A percentile compares a stretch with the other conserved stretches of the same genome.
Conservation (phyloP, 1,140 invertebrate species). For the Papilio xuthus region DNA sequence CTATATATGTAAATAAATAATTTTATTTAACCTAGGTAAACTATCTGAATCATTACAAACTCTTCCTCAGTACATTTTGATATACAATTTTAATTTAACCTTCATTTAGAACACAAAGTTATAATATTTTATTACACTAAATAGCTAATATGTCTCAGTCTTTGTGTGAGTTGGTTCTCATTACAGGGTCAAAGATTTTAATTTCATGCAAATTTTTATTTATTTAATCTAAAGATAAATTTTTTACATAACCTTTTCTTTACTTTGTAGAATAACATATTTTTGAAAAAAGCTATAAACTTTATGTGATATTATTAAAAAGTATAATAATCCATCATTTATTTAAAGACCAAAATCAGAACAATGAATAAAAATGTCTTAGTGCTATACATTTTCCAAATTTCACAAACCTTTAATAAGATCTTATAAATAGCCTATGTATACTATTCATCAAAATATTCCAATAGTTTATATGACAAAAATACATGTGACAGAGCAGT, state of each 20-base stretch:
- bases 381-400: not conserved
- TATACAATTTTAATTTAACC: not conserved
- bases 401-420: not conserved
- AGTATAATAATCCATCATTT: not conserved
- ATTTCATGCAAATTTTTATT: not conserved
- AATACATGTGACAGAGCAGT: no score
- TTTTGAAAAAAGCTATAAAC: no score
- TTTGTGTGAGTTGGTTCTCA: not conserved
- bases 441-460: no score
- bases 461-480: no score
- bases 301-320: no score
- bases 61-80: not conserved
- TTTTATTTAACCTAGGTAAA: not conserved
- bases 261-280: no score
- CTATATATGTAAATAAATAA: not conserved
- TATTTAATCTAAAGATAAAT: not conserved
- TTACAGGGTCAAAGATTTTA: not conserved
- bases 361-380: not conserved
- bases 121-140: not conserved
- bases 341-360: not conserved
- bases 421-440: not conserved
- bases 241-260: not conserved
- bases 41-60: not conserved
- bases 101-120: not conserved
- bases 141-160: not conserved